phyloP scores from a whole-genome alignment of 2,797 vertebrate genomes.

The Brachyrhaphis roseni region DNA sequence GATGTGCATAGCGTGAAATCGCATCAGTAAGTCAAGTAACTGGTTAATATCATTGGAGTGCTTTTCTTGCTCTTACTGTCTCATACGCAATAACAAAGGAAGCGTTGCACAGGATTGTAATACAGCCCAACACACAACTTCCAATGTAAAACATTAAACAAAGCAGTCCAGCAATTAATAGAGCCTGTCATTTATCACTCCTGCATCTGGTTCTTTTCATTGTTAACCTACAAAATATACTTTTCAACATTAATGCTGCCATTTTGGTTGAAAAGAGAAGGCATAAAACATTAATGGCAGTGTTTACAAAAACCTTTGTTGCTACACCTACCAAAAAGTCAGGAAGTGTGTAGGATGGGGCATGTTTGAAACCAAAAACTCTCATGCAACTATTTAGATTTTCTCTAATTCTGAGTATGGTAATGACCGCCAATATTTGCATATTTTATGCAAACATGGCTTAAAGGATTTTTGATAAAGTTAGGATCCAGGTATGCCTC shows the following conservation, averaged over 20 bases:
- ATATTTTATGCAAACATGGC: background rate
- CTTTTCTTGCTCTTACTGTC: conserved; percentile 24
- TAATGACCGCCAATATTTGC: background rate
- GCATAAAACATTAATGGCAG: background rate
- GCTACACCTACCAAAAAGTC: background rate
- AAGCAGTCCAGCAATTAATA: conserved; percentile 43
- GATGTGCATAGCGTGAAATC: conserved; percentile 43
- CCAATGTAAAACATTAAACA: conserved; percentile 36
- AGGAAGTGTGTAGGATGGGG: background rate
- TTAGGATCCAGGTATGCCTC: background rate
- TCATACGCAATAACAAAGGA: conserved; percentile 24
- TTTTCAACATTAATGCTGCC: background rate
- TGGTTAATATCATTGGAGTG: conserved; percentile 58
- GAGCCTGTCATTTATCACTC: conserved; percentile 1
- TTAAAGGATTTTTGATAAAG: background rate
- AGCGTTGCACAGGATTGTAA: conserved; percentile 3
- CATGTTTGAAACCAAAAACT: background rate
- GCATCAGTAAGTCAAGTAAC: conserved; percentile 54
- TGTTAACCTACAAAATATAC: background rate
- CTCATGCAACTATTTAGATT: background rate
- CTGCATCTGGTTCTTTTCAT: conserved; percentile 46
- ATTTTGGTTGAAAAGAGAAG: background rate
- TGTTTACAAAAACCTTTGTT: background rate
- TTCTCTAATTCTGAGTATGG: too few species aligned
- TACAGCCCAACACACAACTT: conserved; percentile 9